Evolutionary conservation across 2,888 invertebrate species (phyloP), one percentile per base, ranked within the genome.

Genomic region (Troides aeacus): DNA sequence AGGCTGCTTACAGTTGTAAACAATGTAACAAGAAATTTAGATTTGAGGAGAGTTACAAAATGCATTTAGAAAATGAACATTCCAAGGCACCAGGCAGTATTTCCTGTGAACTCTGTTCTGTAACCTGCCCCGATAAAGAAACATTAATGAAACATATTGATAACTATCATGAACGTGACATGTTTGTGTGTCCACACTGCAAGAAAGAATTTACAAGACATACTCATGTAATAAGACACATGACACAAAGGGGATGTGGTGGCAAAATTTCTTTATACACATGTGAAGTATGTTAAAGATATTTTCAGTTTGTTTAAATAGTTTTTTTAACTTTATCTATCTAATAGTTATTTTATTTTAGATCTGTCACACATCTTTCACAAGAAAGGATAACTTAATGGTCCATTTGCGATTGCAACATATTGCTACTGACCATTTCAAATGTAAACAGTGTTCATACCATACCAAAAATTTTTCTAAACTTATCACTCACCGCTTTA

Each of bases 21-120:
- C 86, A 94, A 74, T 97, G 97, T 78, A 93, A 94, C 17, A 96
- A 97, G 80, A 94, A 95, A 5, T 97, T 97, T 79, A 94, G 95
- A 78, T 94, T 95, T 53, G 93, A 94, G 79, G 90, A 94, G 39
- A 95, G 94, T 75, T 93, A 95, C 72, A 93, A 94, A 62, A 92
- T 94, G 10, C 97, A 97, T 84, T 84, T 93, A 21, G 89, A 93
- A 64, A 94, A 95, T 18, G 95, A 96, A 71, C 97, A 97, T 83
- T 94, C 95, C 62, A 94, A 90, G 72, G 77, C 81, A 42, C 92
- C 94, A 56, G 93, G 93, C 61, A 93, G 94, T 72, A 93, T 94
- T 73, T 84, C 90, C 2, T 97, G 97, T 80, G 88, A 90, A 2
- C 93, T 95, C 68, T 97, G 97, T 78, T 92, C 93, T 68, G 94